Conservation (phyloP, 30 jellyfish, hydroid and myxozoan genomes). For the Rhopilema esculentum region DNA sequence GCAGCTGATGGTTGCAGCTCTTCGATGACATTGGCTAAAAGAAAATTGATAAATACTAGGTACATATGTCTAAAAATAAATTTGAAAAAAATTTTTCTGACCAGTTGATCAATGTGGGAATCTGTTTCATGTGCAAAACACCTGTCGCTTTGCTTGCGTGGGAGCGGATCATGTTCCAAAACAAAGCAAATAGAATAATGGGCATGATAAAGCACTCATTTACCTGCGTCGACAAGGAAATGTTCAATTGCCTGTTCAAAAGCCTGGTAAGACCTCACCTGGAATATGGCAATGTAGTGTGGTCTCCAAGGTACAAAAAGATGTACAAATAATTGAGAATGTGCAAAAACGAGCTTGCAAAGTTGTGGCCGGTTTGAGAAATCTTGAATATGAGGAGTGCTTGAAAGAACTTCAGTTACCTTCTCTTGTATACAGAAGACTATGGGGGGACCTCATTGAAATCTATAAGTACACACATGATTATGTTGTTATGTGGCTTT, state of each 20-base stretch:
- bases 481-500: no score
- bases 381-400: slow-evolving; percentile 18
- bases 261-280: slow-evolving; percentile 20
- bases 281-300: slow-evolving; percentile 23
- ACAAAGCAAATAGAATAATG: slow-evolving; percentile 39
- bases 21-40: no score
- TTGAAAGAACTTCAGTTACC: slow-evolving; percentile 18
- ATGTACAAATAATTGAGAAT: slow-evolving; percentile 8
- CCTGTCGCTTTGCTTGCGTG: no score
- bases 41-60: no score
- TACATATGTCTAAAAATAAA: no score
- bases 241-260: slow-evolving; percentile 13
- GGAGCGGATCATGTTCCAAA: no score
- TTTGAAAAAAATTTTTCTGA: no score
- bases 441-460: slow-evolving; percentile 56
- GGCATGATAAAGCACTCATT: slow-evolving; percentile 40
- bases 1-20: no score
- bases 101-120: no score
- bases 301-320: slow-evolving; percentile 39
- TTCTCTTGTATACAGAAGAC: slow-evolving; percentile 44
- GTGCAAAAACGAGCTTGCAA: slow-evolving; percentile 37
- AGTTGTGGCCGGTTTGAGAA: slow-evolving; percentile 26
- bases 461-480: slow-evolving; percentile 44
- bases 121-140: no score
- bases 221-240: slow-evolving; percentile 29